A percentile compares a stretch with the other conserved stretches of the same genome.
phyloP scores from a whole-genome alignment of 1,140 invertebrate genomes.

The Rhopalosiphum maidis region DNA sequence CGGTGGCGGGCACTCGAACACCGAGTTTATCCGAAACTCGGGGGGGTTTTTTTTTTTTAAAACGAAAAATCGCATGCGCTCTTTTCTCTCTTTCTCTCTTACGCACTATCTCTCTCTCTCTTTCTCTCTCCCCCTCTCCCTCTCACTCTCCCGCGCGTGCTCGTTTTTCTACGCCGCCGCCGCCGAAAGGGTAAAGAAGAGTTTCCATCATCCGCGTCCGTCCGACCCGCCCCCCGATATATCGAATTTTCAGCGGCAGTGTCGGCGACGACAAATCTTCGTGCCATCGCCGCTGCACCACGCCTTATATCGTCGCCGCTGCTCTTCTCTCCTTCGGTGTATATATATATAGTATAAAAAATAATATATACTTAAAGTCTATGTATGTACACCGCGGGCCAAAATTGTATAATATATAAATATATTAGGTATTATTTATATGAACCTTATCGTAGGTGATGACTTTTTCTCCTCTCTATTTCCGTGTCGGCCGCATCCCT shows the following conservation, averaged over 20 bases:
- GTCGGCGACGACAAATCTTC: background rate
- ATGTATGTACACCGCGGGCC: background rate
- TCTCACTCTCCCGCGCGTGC: background rate
- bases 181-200: background rate
- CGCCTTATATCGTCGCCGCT: background rate
- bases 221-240: background rate
- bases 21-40: slow-evolving; percentile 11
- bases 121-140: background rate
- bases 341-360: too few relatives aligned
- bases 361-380: background rate
- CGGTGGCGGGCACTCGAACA: background rate
- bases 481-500: too few relatives aligned
- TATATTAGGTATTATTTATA: background rate
- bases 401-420: too few relatives aligned
- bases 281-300: background rate
- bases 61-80: slow-evolving; percentile 32
- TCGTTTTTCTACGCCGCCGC: too few relatives aligned
- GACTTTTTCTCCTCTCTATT: too few relatives aligned
- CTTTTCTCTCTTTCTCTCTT: background rate
- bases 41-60: background rate
- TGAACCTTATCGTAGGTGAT: background rate
- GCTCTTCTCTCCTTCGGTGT: background rate
- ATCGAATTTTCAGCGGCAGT: slow-evolving; percentile 38
- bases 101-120: background rate
- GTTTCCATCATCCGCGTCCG: background rate